Percentiles rank a stretch among this genome's conserved stretches.
phyloP scores from a whole-genome alignment of 2,888 invertebrate species.

The Morpho helenor region DNA sequence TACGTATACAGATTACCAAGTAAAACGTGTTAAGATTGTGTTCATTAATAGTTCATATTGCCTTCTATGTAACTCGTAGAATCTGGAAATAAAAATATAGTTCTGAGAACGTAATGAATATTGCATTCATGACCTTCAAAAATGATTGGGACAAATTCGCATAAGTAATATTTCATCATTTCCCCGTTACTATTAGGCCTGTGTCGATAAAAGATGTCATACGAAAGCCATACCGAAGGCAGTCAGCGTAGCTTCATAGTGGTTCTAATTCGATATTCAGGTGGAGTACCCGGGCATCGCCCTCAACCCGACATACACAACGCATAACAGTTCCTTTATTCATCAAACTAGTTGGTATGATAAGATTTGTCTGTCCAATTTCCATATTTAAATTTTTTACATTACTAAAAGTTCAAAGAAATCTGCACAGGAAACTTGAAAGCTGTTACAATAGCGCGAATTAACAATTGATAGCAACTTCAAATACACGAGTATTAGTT shows the following conservation, averaged over 20 bases:
- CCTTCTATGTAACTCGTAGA: constrained; percentile 10
- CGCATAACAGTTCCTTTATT: constrained; percentile 46
- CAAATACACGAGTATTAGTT: neutral
- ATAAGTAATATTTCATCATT: constrained; percentile 18
- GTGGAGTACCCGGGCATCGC: constrained; percentile 55
- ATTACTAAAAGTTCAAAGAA: too few relatives aligned
- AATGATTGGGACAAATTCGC: constrained; percentile 1
- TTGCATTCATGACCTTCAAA: constrained; percentile 5
- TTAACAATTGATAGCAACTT: too few relatives aligned
- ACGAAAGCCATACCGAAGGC: constrained; percentile 53
- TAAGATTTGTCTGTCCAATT: too few relatives aligned
- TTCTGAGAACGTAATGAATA: constrained; percentile 8
- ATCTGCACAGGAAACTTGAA: too few relatives aligned
- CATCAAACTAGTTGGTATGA: constrained; percentile 23
- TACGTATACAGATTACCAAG: neutral
- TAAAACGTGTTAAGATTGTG: too few relatives aligned
- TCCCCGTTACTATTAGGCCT: constrained; percentile 48
- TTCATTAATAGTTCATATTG: neutral
- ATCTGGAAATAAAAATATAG: constrained; percentile 8
- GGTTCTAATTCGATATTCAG: constrained; percentile 57
- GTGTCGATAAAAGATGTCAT: constrained; percentile 40
- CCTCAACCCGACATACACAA: constrained; percentile 37
- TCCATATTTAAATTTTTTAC: too few relatives aligned
- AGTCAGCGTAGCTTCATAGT: constrained; percentile 56
- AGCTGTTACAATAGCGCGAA: too few relatives aligned